Evolutionary conservation across 2,797 vertebrate species (phyloP).

Genomic region (Anguilla pacifica): DNA sequence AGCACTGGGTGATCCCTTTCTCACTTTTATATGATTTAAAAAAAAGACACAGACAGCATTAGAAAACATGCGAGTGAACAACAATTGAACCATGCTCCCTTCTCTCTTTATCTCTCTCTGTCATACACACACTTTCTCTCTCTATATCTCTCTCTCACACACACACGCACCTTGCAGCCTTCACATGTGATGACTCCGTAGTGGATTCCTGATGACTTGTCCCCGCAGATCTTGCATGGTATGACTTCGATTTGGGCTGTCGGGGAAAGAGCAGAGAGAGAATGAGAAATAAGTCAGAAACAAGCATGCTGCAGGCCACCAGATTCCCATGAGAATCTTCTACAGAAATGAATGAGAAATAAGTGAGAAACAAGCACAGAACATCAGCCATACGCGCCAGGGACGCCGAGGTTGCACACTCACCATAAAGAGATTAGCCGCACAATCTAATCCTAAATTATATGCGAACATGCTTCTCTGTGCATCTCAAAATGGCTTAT

Average conservation of each 20-base stretch:
- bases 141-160: not conserved
- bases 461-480: conserved; percentile 78
- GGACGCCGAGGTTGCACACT: conserved; percentile 88
- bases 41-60: no score
- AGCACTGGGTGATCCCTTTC: conserved; percentile 8
- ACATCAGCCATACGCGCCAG: not conserved
- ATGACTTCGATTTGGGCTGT: conserved; percentile 99
- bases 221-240: conserved; percentile 99
- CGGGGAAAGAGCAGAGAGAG: conserved; percentile 27
- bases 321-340: not conserved
- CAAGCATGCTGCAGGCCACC: not conserved
- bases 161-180: conserved; percentile 90
- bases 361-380: not conserved
- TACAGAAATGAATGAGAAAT: not conserved
- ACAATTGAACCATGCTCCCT: no score
- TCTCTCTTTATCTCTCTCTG: not conserved
- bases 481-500: conserved; percentile 79
- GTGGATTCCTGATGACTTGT: conserved; percentile 99
- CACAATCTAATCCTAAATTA: conserved; percentile 89
- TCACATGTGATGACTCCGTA: conserved; percentile 99
- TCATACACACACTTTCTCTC: not conserved
- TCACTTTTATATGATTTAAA: not conserved
- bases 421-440: conserved; percentile 91
- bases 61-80: not conserved
- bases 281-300: not conserved